Evolutionary conservation across 2,113 vertebrate genomes (phyloP).

Genomic region (Paracanthobrama guichenoti): DNA sequence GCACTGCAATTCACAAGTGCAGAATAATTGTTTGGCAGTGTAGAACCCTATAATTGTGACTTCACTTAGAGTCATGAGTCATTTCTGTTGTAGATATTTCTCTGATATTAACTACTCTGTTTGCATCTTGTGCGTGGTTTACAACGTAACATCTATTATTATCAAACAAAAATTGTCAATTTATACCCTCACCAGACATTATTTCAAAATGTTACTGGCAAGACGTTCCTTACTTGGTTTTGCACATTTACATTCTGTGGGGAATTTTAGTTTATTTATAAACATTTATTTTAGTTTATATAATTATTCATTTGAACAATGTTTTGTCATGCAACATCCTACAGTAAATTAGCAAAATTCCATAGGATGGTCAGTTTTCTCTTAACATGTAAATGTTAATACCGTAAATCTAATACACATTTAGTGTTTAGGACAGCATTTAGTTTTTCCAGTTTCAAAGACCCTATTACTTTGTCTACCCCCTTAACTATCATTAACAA

Average conservation of each 20-base stretch:
- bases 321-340: neutral
- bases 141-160: neutral
- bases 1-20: neutral
- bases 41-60: neutral
- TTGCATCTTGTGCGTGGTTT: neutral
- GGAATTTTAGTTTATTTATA: too few relatives aligned
- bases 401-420: neutral
- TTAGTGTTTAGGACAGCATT: neutral
- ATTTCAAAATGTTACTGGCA: neutral
- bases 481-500: neutral
- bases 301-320: neutral
- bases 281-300: too few relatives aligned
- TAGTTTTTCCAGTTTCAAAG: neutral
- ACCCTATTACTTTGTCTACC: neutral
- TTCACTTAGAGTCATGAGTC: neutral
- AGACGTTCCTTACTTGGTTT: too few relatives aligned
- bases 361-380: neutral
- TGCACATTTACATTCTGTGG: too few relatives aligned
- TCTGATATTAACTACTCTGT: neutral
- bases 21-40: slow-evolving; percentile 4
- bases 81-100: slow-evolving; percentile 12
- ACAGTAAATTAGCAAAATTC: neutral
- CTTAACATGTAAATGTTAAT: neutral
- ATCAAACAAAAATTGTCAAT: neutral
- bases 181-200: neutral